phyloP scores from a whole-genome alignment of 2,113 vertebrate species.

The Tricholaema leucomelas region DNA sequence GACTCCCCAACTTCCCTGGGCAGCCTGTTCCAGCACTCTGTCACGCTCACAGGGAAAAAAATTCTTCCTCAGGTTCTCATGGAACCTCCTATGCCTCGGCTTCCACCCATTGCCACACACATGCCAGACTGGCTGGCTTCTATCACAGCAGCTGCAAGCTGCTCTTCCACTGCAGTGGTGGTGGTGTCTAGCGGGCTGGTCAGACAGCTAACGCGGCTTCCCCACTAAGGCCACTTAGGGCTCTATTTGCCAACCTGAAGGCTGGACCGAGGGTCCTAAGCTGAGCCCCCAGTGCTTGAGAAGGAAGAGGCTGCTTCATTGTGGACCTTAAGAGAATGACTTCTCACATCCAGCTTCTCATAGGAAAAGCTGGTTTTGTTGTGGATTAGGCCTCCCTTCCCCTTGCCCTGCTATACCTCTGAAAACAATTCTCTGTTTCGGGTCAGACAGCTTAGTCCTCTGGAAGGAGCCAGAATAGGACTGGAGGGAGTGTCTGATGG shows the following conservation, averaged over 20 bases:
- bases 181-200: background rate
- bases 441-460: background rate
- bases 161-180: background rate
- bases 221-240: background rate
- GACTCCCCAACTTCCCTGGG: no score
- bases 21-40: background rate
- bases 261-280: background rate
- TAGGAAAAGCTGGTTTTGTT: background rate
- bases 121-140: background rate
- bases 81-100: no score
- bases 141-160: background rate
- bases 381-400: background rate
- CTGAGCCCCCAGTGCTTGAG: background rate
- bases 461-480: background rate
- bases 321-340: background rate
- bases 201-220: background rate
- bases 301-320: background rate
- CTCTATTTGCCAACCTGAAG: background rate
- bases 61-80: no score
- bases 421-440: background rate
- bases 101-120: no score
- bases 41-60: no score
- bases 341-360: background rate
- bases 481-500: background rate
- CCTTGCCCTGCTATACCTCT: background rate